Conservation (phyloP, 2,797 vertebrate species). For the Melanotaenia pygmaea region DNA sequence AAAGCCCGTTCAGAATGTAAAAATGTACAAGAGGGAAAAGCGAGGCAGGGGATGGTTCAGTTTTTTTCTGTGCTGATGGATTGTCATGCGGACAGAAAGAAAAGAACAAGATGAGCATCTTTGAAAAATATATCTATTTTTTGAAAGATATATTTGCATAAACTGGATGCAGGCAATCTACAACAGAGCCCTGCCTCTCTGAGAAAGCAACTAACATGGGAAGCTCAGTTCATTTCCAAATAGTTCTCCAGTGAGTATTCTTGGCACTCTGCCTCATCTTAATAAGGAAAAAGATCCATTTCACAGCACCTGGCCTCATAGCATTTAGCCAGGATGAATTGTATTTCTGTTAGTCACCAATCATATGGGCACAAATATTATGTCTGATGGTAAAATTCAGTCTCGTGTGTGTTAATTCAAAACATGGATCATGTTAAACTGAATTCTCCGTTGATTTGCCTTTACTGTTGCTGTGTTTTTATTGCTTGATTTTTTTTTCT, state of each 20-base stretch:
- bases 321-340: constrained; percentile 9
- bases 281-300: constrained; percentile 47
- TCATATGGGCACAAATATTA: constrained; percentile 28
- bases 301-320: constrained; percentile 29
- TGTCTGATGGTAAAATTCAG: constrained; percentile 17
- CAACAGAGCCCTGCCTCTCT: constrained; percentile 49
- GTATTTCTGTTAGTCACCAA: constrained; percentile 50
- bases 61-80: constrained; percentile 72
- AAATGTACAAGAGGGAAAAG: constrained; percentile 56
- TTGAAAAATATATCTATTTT: constrained; percentile 52
- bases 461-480: not conserved
- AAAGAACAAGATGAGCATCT: constrained; percentile 35
- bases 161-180: constrained; percentile 67
- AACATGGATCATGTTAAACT: constrained; percentile 8
- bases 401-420: constrained; percentile 10
- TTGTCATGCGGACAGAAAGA: constrained; percentile 60
- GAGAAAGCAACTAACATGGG: constrained; percentile 46
- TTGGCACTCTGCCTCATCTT: constrained; percentile 11
- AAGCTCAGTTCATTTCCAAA: constrained; percentile 36
- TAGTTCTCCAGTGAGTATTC: constrained; percentile 49
- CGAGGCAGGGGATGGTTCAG: constrained; percentile 45
- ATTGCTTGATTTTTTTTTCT: not conserved
- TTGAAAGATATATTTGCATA: constrained; percentile 68
- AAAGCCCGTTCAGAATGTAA: constrained; percentile 32
- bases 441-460: not conserved